These are phyloP conservation scores for Emydura subglobosa DNA, from an alignment of 2,113 vertebrate species.

Conservation along the genomic window DNA sequence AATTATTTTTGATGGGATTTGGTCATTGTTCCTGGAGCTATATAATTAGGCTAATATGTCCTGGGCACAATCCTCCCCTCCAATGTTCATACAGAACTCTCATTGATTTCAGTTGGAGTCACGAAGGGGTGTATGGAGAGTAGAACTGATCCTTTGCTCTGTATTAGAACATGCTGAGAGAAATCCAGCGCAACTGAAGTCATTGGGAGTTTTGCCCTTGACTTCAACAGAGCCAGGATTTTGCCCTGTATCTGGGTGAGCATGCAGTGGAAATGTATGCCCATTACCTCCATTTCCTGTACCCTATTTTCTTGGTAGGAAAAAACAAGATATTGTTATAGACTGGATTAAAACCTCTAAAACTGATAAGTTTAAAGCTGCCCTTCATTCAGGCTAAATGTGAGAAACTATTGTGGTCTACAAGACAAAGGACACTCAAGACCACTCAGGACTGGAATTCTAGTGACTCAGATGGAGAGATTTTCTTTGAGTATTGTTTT, in stretches of 20 bases:
- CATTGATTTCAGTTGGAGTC: neutral
- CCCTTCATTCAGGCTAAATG: neutral
- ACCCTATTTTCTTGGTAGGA: conserved; percentile 31
- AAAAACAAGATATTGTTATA: conserved; percentile 31
- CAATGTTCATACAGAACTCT: conserved; percentile 35
- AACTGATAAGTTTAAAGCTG: neutral
- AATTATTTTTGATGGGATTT: conserved; percentile 29
- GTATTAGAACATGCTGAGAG: neutral
- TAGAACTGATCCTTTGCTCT: conserved; percentile 22
- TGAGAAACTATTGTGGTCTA: neutral
- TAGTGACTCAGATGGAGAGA: neutral
- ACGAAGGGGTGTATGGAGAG: neutral
- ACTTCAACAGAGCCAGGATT: conserved; percentile 49
- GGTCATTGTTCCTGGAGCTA: conserved; percentile 42
- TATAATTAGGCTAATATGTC: conserved; percentile 45
- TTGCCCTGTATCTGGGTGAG: conserved; percentile 28
- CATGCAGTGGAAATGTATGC: conserved; percentile 33
- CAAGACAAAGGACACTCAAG: neutral
- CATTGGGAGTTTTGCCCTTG: conserved; percentile 3
- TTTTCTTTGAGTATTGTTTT: neutral
- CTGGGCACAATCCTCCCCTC: neutral
- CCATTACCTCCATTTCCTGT: conserved; percentile 28
- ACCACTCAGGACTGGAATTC: neutral
- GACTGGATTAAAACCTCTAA: neutral
- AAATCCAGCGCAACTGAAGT: conserved; percentile 14